Percentiles rank a stretch among this genome's conserved stretches.
These are phyloP conservation scores for Amazona ochrocephala DNA, from an alignment of 2,797 vertebrate genomes.

Conservation along the genomic window DNA sequence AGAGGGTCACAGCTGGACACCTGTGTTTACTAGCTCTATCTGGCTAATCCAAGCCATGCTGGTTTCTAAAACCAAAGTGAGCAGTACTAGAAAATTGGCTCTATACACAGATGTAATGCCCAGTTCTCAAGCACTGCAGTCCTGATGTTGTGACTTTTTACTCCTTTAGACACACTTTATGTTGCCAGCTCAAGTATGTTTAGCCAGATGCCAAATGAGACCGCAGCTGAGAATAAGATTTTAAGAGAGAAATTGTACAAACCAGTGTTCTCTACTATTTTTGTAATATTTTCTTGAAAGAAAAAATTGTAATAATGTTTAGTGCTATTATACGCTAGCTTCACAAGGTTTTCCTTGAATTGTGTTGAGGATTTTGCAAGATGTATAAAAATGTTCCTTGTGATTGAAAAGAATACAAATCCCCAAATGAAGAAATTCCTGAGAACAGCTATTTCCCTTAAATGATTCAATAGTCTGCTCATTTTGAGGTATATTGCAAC, in stretches of 20 bases:
- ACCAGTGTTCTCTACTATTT: background rate
- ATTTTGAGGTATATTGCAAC: slow-evolving; percentile 24
- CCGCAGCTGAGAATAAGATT: background rate
- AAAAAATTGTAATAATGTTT: background rate
- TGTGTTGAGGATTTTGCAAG: background rate
- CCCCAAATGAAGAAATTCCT: background rate
- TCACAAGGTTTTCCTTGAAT: background rate
- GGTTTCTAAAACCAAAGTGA: background rate
- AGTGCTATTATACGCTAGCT: background rate
- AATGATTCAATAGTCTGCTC: background rate
- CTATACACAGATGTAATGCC: background rate
- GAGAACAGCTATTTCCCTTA: slow-evolving; percentile 5
- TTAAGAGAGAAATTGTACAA: background rate
- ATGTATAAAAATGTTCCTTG: background rate
- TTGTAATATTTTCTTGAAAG: background rate
- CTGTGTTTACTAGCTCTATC: background rate
- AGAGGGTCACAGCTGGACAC: background rate
- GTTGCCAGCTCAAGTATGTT: background rate
- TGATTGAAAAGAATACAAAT: background rate
- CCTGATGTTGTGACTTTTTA: background rate
- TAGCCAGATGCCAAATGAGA: background rate
- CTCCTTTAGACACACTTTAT: background rate
- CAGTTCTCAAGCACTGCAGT: background rate
- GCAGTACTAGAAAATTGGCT: background rate
- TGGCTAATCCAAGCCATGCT: background rate